Percentiles rank a stretch among this genome's conserved stretches.
phyloP scores from a whole-genome alignment of 2,797 vertebrate species.

The Dromococcyx pavoninus region DNA sequence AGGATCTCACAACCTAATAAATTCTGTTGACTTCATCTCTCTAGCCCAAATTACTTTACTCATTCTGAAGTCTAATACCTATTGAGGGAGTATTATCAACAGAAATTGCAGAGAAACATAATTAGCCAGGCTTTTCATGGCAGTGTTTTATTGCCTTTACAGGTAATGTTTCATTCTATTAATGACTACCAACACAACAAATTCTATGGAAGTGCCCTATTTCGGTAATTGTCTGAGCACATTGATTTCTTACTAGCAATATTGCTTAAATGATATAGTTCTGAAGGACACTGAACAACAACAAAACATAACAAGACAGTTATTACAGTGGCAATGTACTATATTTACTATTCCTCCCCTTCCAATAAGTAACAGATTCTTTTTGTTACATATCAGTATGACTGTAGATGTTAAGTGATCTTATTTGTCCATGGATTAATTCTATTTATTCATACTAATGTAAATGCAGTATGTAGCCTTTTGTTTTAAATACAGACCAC shows the following conservation, averaged over 20 bases:
- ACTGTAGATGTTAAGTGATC: neutral
- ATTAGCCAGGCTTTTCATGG: neutral
- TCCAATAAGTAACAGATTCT: neutral
- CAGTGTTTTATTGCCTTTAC: neutral
- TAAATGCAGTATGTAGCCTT: neutral
- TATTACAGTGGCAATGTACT: neutral
- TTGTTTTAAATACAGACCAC: neutral
- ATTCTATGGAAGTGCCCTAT: neutral
- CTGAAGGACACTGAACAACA: conserved; percentile 14
- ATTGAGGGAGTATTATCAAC: neutral
- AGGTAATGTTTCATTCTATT: neutral
- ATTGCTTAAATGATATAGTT: neutral
- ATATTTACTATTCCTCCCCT: neutral
- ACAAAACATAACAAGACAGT: neutral
- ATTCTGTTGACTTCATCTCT: neutral
- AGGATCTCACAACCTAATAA: neutral
- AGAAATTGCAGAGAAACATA: neutral
- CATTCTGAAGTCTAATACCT: neutral
- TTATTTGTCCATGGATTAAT: neutral
- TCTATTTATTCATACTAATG: neutral
- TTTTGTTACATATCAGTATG: neutral
- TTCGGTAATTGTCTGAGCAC: conserved; percentile 14
- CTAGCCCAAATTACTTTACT: neutral
- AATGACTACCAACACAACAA: neutral
- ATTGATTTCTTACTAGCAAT: conserved; percentile 11